Percentiles rank a stretch among this genome's conserved stretches.
Evolutionary conservation across 2,113 vertebrate species (phyloP).

Genomic region (Phyllopteryx taeniolatus): DNA sequence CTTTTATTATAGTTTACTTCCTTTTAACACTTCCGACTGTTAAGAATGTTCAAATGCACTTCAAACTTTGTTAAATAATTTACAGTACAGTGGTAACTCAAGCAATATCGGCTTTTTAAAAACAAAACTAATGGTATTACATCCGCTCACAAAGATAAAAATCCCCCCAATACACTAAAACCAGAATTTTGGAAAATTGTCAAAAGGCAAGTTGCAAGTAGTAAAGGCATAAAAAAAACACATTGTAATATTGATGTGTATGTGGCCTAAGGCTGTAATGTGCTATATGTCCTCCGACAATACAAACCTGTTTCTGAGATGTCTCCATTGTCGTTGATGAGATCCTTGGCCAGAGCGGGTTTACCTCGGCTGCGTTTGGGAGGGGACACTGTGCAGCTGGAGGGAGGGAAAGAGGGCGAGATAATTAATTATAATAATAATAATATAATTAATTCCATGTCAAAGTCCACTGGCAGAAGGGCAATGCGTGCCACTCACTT

Average conservation of each 20-base stretch:
- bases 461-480: neutral
- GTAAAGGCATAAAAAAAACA: neutral
- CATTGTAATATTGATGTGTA: neutral
- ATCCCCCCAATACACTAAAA: too few species aligned
- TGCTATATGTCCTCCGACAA: conserved; percentile 11
- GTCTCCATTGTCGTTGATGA: conserved; percentile 82
- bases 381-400: conserved; percentile 73
- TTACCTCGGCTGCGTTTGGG: conserved; percentile 91
- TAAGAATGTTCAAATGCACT: too few species aligned
- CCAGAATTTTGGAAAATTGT: too few species aligned
- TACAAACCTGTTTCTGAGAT: conserved; percentile 79
- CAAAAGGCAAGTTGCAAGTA: neutral
- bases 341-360: conserved; percentile 86
- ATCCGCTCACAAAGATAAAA: too few species aligned
- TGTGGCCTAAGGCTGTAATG: neutral
- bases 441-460: neutral
- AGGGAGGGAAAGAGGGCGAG: neutral
- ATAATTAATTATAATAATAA: too few species aligned
- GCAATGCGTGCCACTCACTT: conserved; percentile 67
- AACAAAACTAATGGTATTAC: too few species aligned
- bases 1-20: too few species aligned
- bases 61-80: too few species aligned
- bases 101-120: too few species aligned
- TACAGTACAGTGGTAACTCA: too few species aligned
- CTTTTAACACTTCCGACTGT: too few species aligned